Evolutionary conservation across 2,888 invertebrate genomes (phyloP).

Genomic region (Charanyca ferruginea): DNA sequence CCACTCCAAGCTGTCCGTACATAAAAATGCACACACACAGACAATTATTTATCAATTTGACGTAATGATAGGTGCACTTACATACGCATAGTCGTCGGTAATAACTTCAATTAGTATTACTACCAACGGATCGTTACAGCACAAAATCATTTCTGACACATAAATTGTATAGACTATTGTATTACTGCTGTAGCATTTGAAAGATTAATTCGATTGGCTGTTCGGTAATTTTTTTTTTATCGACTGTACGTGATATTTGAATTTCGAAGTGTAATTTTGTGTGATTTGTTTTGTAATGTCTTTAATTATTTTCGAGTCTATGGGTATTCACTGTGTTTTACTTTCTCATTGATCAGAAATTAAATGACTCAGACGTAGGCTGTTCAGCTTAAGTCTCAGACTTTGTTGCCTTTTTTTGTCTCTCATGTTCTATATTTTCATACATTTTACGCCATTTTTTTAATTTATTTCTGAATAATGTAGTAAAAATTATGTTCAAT

Average conservation of each 20-base stretch:
- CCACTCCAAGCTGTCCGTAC: conserved; percentile 35
- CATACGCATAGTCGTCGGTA: conserved; percentile 66
- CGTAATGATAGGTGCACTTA: conserved; percentile 78
- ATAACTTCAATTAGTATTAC: conserved; percentile 79
- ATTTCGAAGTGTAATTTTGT: conserved; percentile 50
- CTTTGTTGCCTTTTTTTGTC: too few relatives aligned
- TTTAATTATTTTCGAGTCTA: conserved; percentile 29
- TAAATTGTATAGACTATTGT: conserved; percentile 57
- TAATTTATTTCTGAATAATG: too few relatives aligned
- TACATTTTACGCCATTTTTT: too few relatives aligned
- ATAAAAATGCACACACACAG: conserved; percentile 71
- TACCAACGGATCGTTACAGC: conserved; percentile 43
- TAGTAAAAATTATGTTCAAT: too few relatives aligned
- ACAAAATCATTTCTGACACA: conserved; percentile 58
- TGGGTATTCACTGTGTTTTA: conserved; percentile 4
- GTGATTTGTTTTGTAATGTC: conserved; percentile 45
- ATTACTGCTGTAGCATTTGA: conserved; percentile 45
- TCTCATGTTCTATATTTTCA: too few relatives aligned
- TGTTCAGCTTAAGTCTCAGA: too few relatives aligned
- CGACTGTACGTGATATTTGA: conserved; percentile 45
- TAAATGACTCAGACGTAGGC: neutral
- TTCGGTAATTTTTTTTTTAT: conserved; percentile 42
- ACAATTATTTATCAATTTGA: conserved; percentile 88
- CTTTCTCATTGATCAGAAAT: neutral
- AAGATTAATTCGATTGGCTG: conserved; percentile 59